Evolutionary conservation across 2,797 vertebrate genomes (phyloP), one percentile per base, ranked within the genome.

Genomic region (Okamejei kenojei): DNA sequence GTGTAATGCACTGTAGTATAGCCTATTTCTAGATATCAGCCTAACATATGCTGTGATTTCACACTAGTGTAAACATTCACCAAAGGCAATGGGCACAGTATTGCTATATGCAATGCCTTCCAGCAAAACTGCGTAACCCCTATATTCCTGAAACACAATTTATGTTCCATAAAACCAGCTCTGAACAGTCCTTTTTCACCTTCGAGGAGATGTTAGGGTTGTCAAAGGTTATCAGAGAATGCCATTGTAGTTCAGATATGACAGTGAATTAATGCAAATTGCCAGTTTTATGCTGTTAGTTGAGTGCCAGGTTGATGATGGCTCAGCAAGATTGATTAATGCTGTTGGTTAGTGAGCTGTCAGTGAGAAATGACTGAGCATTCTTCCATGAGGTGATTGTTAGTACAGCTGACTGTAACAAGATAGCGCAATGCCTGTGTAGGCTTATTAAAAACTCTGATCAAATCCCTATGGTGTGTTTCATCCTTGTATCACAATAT

Each of bases 391-490:
- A 95, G 94, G 94, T 95, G 94, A 93, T 93, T 94, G 93, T 94
- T 93, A 93, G 26, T 93, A 94, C 94, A 95, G 93, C 93, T 94
- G 93, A 93, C 93, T 95, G 95, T 86, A 93, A 77, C 93, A 93
- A 93, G n/a, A 65, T 93, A 93, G 93, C 93, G 95, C 95, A 93
- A 93, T 95, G 94, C 86, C 90, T 94, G 93, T 95, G 94, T 93
- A 94, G 94, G 95, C 93, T 96, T 96, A 96, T 95, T 95, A 95
- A 96, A 92, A 95, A 93, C 94, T 3, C 0, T 0, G 15, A 80
- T 21, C 45, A 10, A 74, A 92, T 76, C 68, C 68, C 90, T 54
- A 21, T 26, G 58, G 38, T 23, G 26, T 15, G 38, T 74, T 58
- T 73, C 71, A 74, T 58, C 38, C 71, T 92, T 76, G 90, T 92